Base-by-base conservation (phyloP, 2,113 vertebrate species). In the Chroicocephalus ridibundus region DNA sequence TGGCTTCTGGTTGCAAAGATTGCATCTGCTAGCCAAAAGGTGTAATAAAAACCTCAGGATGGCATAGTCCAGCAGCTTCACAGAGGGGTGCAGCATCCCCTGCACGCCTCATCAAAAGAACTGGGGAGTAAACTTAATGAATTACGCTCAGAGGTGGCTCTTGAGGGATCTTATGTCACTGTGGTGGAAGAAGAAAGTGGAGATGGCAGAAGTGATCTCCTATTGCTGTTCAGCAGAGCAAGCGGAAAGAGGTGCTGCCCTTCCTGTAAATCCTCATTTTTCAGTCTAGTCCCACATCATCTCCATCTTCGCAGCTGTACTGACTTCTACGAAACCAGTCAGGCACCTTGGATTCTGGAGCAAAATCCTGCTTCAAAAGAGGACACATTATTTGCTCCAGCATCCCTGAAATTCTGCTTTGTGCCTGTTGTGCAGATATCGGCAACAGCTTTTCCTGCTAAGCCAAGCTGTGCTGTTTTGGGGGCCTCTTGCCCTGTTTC, bases 311-410 rank as follows among this genome's bases (percentile, higher is more conserved):
- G 14, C 29, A 38, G 13, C 26, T 70, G 5, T 31, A 74, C 10
- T 79, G 74, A 46, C 27, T 51, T 24, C 0, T 47, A 29, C 0
- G 0, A 66, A 46, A 61, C 76, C 42, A n/a, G 20, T 10, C n/a
- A 46, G 29, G 13, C 5, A 6, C 27, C 57, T 72, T 5, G 2
- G 61, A 76, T 90, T 94, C 74, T 74, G 32, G 24, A 61, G 47
- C 40, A 96, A 82, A 94, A 62, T 80, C 81, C 55, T 82, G 6
- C 71, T 66, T 26, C 60, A 77, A 86, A 91, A 80, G 26, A 26
- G 15, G 11, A 24, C 26, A 17, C 2, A 4, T 31, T 72, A 3
- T 91, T 61, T 83, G 29, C 25, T 57, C 17, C 47, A 62, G 46
- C 15, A 46, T 19, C 91, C 38, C 51, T 78, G 57, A 34, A 77